These are phyloP conservation scores for Sitta europaea DNA, from an alignment of 2,113 vertebrate genomes.

Conservation along the genomic window DNA sequence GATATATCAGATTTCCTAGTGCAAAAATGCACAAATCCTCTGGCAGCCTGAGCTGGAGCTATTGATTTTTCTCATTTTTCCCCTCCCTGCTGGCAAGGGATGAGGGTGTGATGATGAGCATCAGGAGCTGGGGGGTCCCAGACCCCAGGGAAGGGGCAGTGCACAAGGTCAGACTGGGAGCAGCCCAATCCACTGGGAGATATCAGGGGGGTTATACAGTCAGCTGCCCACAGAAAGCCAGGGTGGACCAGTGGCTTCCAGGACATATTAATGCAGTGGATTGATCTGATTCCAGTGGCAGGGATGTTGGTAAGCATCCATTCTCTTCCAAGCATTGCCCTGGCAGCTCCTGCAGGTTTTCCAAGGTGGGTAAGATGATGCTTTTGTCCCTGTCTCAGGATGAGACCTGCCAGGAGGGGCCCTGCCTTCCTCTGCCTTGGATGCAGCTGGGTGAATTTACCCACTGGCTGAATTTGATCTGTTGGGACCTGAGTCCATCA, in stretches of 20 bases:
- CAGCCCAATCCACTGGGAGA: neutral
- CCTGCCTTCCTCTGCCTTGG: accelerated
- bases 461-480: neutral
- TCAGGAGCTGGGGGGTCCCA: neutral
- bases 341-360: neutral
- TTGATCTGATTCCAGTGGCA: neutral
- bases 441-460: neutral
- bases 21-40: neutral
- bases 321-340: neutral
- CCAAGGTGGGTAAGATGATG: neutral
- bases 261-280: neutral
- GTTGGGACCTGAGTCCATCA: accelerated
- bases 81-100: neutral
- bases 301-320: accelerated
- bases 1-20: neutral
- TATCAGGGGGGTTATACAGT: neutral
- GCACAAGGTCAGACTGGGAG: neutral
- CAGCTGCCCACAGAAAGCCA: neutral
- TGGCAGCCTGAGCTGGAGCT: neutral
- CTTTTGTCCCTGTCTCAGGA: accelerated
- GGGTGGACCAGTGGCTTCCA: neutral
- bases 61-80: neutral
- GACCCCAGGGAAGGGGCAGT: neutral
- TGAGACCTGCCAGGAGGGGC: neutral
- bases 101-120: neutral